These are phyloP conservation scores for Stenoptilia bipunctidactyla DNA, from an alignment of 2,888 invertebrate species.

Conservation along the genomic window DNA sequence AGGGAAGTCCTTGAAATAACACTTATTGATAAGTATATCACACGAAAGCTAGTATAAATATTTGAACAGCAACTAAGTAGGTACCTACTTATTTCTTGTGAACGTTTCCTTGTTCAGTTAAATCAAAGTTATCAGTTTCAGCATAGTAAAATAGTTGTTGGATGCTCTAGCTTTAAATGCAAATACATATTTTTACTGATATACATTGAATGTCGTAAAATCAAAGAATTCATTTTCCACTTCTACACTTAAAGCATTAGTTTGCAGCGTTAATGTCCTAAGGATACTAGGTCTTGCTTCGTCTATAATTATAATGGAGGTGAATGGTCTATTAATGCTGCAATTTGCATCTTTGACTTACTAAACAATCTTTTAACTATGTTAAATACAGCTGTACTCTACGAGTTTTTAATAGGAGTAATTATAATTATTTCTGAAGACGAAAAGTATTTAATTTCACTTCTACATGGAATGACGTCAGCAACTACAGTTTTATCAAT, in stretches of 20 bases:
- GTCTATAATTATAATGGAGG: conserved; percentile 45
- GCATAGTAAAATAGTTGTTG: too few relatives aligned
- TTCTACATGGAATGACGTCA: neutral
- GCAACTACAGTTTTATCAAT: neutral
- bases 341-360: conserved; percentile 28
- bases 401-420: neutral
- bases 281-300: conserved; percentile 49
- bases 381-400: neutral
- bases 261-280: conserved; percentile 56
- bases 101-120: conserved; percentile 35
- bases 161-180: too few relatives aligned
- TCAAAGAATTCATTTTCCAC: neutral
- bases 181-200: too few relatives aligned
- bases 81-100: conserved; percentile 28
- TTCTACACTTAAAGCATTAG: conserved; percentile 46
- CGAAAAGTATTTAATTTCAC: neutral
- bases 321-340: conserved; percentile 46
- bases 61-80: conserved; percentile 34
- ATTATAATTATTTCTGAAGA: neutral
- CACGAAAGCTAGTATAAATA: conserved; percentile 34
- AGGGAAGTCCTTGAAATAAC: conserved; percentile 37
- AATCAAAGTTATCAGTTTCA: too few relatives aligned
- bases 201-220: too few relatives aligned
- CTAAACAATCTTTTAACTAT: conserved; percentile 1
- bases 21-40: conserved; percentile 36